Evolutionary conservation across 2,888 invertebrate species (phyloP), one percentile per base, ranked within the genome.

Genomic region (Timema podura): DNA sequence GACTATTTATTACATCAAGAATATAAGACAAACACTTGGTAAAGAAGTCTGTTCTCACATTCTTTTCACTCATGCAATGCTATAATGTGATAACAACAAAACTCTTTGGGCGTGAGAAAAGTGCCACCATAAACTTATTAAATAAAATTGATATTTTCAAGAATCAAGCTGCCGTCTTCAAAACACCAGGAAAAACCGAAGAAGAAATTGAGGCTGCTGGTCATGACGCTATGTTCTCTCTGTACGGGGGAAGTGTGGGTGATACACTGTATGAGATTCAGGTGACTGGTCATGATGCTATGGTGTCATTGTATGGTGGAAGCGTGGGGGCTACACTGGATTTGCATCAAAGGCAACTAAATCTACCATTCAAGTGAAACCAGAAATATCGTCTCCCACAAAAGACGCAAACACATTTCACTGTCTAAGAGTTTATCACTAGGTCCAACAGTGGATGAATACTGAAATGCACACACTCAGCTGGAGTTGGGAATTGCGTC

Each of bases 21-120:
- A 16, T 6, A 61, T 61, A 1, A 30, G 9, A 59, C 9, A 16
- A 59, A 59, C 16, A 59, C 59, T 59, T 59, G 59, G 11, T 11
- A 44, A 59, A 59, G 59, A 59, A 59, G 16, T 59, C 59, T 59
- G 59, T 15, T 59, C 16, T 59, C 59, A 59, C 59, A 59, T 59
- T 59, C 59, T 59, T 59, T 7, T 59, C 59, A 9, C 59, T 59
- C 59, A 59, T 16, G 59, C 30, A 59, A 59, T 59, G 9, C 16
- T 59, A 15, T 16, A 44, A 59, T 61, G 61, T 61, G 1, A 61
- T 45, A 61, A 61, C 6, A 44, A 44, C 16, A 61, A 16, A 61
- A 44, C 61, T 45, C 16, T 61, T 61, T 30, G 30, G 61, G 44
- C 13, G 30, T 30, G 61, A 8, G 6, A 2, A 61, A 61, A 61